phyloP scores from a whole-genome alignment of 2,113 vertebrate genomes.

The Brachyhypopomus occidentalis region DNA sequence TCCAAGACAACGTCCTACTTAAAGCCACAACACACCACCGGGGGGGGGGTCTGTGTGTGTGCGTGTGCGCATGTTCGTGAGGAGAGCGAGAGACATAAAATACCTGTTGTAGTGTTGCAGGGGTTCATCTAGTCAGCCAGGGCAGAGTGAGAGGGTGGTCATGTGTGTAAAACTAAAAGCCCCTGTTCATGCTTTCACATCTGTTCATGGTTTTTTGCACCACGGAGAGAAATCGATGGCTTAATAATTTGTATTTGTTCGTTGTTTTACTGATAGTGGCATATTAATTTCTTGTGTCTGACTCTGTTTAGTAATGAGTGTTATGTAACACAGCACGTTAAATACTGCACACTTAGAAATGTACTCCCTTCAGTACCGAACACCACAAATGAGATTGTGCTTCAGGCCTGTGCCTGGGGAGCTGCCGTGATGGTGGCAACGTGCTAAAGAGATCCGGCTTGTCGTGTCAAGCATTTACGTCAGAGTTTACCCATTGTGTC shows the following conservation, averaged over 20 bases:
- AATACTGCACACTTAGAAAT: not conserved
- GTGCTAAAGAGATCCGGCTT: not conserved
- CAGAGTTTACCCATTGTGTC: not conserved
- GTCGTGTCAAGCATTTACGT: not conserved
- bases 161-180: conserved; percentile 3
- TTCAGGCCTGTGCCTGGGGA: not conserved
- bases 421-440: not conserved
- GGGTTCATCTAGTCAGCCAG: conserved; percentile 13
- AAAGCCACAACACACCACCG: conserved; percentile 49
- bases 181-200: conserved; percentile 13
- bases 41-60: not conserved
- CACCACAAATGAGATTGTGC: not conserved
- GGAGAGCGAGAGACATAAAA: not conserved
- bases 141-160: not conserved
- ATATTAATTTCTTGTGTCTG: not conserved
- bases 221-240: not conserved
- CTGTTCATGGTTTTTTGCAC: not conserved
- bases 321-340: not conserved
- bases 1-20: conserved; percentile 73
- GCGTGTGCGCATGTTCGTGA: conserved; percentile 1
- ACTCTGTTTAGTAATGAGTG: not conserved
- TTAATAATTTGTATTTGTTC: not conserved
- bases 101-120: conserved; percentile 24
- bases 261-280: not conserved
- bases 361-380: not conserved